phyloP scores from a whole-genome alignment of 2,888 invertebrate genomes.

The Lepas anatifera region DNA sequence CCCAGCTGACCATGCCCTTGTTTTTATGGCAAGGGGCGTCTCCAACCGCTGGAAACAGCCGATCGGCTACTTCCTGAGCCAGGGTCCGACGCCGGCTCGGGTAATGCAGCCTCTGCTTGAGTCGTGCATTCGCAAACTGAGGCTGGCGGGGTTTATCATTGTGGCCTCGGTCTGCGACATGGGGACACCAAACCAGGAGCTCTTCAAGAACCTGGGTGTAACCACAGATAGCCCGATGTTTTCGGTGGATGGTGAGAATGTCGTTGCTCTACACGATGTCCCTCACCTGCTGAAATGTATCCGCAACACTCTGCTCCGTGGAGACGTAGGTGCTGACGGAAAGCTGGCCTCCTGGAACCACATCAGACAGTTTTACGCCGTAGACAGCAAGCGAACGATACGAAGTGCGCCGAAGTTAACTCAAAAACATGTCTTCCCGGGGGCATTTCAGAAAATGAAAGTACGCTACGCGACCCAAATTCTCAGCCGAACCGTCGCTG shows the following conservation, averaged over 20 bases:
- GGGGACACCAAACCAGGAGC: not conserved
- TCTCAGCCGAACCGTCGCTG: not conserved
- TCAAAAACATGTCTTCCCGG: not conserved
- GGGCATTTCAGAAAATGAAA: not conserved
- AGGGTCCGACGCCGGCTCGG: not conserved
- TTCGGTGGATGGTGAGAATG: not conserved
- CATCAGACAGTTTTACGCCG: not conserved
- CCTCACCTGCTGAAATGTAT: not conserved
- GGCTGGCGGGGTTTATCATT: not conserved
- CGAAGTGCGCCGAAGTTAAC: not conserved
- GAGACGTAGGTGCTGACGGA: not conserved
- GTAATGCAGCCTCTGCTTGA: not conserved
- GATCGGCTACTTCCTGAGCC: not conserved
- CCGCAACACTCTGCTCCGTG: not conserved
- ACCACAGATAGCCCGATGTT: not conserved
- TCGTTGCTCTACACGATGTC: not conserved
- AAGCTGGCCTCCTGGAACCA: not conserved
- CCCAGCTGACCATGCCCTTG: not conserved
- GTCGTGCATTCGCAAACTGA: not conserved
- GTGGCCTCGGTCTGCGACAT: not conserved
- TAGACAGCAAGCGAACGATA: not conserved
- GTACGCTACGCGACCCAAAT: not conserved
- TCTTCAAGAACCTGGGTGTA: not conserved
- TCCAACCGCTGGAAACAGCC: not conserved
- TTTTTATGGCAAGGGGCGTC: not conserved